phyloP scores from a whole-genome alignment of 2,888 invertebrate species.

The Drosophila neutralis region DNA sequence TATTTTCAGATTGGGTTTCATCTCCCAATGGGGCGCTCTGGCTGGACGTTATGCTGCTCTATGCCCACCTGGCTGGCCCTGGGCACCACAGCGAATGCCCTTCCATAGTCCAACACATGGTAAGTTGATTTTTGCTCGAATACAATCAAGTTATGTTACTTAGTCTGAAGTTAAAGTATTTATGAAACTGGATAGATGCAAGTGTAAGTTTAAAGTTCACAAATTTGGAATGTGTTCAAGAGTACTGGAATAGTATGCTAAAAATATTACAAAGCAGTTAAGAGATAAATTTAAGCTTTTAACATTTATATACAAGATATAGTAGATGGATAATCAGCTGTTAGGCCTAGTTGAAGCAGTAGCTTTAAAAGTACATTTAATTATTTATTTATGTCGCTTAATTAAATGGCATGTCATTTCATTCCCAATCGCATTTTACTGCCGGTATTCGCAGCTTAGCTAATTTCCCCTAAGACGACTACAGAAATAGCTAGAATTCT shows the following conservation, averaged over 20 bases:
- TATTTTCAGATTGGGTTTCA: constrained; percentile 90
- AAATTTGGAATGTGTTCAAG: not conserved
- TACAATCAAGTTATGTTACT: not conserved
- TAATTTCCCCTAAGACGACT: constrained; percentile 6
- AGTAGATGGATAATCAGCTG: not conserved
- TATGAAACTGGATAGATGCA: not conserved
- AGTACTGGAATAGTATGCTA: not conserved
- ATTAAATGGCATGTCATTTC: not conserved
- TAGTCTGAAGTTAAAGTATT: not conserved
- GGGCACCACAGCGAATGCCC: constrained; percentile 86
- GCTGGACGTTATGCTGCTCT: constrained; percentile 91
- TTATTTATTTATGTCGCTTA: constrained; percentile 1
- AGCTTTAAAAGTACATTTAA: not conserved
- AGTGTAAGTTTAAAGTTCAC: not conserved
- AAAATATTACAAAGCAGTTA: not conserved
- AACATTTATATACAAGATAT: not conserved
- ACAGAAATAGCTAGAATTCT: constrained; percentile 28
- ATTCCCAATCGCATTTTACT: constrained; percentile 6
- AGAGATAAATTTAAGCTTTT: not conserved
- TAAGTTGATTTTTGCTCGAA: constrained; percentile 83
- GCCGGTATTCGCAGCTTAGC: constrained; percentile 9
- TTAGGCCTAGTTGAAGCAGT: not conserved
- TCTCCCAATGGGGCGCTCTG: constrained; percentile 92
- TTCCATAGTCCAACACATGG: constrained; percentile 89
- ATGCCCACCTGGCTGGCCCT: constrained; percentile 88